Conservation (phyloP, 1,140 invertebrate species). For the Zaprionus gabonicus region DNA sequence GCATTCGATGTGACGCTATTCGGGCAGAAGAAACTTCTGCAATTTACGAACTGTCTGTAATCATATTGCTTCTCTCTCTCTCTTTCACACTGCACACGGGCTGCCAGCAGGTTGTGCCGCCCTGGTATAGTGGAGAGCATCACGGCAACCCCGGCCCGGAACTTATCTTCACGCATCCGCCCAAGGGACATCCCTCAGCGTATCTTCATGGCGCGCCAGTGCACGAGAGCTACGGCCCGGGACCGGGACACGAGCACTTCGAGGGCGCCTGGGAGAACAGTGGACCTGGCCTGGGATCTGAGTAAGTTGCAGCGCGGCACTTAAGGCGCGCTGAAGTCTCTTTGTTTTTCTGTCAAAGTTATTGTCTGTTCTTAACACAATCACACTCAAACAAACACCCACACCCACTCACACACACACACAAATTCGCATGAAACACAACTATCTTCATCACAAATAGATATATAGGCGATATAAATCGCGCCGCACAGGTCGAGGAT, state of each 20-base stretch:
- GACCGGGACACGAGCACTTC: conserved; percentile 81
- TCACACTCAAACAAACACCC: conserved; percentile 39
- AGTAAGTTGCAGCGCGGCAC: conserved; percentile 85
- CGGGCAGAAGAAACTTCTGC: conserved; percentile 3
- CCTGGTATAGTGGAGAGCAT: conserved; percentile 77
- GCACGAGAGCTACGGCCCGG: conserved; percentile 76
- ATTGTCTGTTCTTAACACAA: conserved; percentile 59
- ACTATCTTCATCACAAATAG: conserved; percentile 75
- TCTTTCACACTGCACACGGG: not conserved
- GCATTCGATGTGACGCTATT: conserved; percentile 8
- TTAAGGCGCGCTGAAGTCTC: conserved; percentile 9
- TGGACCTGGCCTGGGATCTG: conserved; percentile 86
- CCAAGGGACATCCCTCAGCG: conserved; percentile 78
- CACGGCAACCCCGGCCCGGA: conserved; percentile 59
- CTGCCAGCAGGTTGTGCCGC: conserved; percentile 68
- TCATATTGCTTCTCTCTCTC: not conserved
- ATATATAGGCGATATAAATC: conserved; percentile 86
- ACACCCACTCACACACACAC: conserved; percentile 24
- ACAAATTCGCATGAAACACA: conserved; percentile 35
- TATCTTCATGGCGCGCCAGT: conserved; percentile 82
- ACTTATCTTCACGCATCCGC: conserved; percentile 79
- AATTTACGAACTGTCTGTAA: conserved; percentile 58
- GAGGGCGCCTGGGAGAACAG: conserved; percentile 86
- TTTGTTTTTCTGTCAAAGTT: conserved; percentile 48
- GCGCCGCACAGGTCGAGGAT: conserved; percentile 86